phyloP scores from a whole-genome alignment of 2,797 vertebrate species.

The Poecile montanus region DNA sequence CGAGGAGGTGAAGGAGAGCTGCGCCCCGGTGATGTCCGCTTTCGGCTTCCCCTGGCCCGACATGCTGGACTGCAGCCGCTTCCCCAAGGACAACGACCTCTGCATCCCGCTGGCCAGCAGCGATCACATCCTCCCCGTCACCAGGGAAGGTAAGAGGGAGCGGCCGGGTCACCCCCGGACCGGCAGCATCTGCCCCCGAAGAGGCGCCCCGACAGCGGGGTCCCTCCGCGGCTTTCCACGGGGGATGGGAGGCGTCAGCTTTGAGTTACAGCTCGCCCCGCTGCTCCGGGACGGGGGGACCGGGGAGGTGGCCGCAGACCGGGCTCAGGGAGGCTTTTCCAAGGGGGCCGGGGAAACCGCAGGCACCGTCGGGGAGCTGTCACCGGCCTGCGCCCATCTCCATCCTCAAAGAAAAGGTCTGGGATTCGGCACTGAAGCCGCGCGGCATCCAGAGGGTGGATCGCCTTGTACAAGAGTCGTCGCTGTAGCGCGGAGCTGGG shows the following conservation, averaged over 20 bases:
- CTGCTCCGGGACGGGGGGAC: not conserved
- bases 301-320: not conserved
- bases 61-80: conserved; percentile 93
- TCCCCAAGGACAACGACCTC: conserved; percentile 93
- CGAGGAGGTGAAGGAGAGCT: conserved; percentile 89
- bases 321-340: not conserved
- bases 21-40: conserved; percentile 95
- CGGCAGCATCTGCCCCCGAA: not conserved
- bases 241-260: not conserved
- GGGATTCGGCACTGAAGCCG: not conserved
- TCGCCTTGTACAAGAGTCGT: not conserved
- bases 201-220: not conserved
- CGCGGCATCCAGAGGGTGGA: not conserved
- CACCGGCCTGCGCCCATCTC: not conserved
- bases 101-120: conserved; percentile 90
- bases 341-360: not conserved
- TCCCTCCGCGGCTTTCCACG: not conserved
- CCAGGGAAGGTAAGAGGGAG: conserved; percentile 84
- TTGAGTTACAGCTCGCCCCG: not conserved
- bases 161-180: not conserved
- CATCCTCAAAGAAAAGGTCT: not conserved
- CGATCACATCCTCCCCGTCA: conserved; percentile 83
- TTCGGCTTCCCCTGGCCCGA: conserved; percentile 98
- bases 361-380: not conserved
- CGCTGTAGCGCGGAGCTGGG: not conserved